Percentiles rank a stretch among this genome's conserved stretches.
Conservation (phyloP, 2,113 vertebrate genomes). For the Clarias gariepinus region DNA sequence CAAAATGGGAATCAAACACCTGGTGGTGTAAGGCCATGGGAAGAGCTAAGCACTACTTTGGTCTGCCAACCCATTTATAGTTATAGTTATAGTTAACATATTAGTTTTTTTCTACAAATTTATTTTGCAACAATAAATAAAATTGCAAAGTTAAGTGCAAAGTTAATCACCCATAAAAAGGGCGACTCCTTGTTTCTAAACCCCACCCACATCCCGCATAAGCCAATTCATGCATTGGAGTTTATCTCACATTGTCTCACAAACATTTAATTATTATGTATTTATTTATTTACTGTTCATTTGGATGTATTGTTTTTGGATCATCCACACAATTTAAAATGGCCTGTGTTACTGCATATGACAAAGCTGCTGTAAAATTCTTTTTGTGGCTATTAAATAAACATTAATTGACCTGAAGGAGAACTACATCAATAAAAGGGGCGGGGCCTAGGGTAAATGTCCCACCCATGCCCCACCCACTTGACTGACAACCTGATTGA, state of each 20-base stretch:
- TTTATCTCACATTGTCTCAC: slow-evolving; percentile 32
- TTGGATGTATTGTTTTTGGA: background rate
- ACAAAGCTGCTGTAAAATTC: background rate
- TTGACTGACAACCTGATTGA: slow-evolving; percentile 51
- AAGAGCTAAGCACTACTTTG: no score
- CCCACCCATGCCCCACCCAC: background rate
- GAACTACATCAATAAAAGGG: background rate
- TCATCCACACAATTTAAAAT: background rate
- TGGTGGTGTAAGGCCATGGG: no score
- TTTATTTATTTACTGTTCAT: background rate
- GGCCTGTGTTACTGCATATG: background rate
- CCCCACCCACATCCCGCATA: slow-evolving; percentile 13
- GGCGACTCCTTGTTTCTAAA: background rate
- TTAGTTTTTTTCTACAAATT: background rate
- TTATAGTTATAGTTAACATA: background rate
- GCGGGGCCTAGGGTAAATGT: background rate
- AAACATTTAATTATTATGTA: no score
- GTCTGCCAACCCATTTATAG: background rate
- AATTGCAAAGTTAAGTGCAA: no score
- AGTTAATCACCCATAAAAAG: background rate
- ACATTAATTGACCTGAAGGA: background rate
- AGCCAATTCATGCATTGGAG: slow-evolving; percentile 56
- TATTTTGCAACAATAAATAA: no score
- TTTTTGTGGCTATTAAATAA: background rate
- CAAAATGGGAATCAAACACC: no score